Evolutionary conservation across 2,888 invertebrate genomes (phyloP), one percentile per base, ranked within the genome.

Genomic region (Dendrolimus houi): DNA sequence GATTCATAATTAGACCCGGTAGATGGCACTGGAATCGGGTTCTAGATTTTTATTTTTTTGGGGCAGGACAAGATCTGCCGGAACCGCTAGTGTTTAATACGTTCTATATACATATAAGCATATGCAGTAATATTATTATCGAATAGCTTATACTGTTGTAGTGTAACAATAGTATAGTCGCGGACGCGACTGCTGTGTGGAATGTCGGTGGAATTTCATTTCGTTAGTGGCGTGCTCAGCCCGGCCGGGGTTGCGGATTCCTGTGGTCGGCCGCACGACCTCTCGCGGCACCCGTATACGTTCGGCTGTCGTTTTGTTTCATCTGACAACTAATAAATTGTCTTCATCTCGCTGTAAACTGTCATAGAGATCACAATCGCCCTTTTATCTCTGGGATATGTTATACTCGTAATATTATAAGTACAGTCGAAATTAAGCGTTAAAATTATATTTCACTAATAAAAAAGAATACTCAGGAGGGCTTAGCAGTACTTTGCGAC

Each of bases 191-290:
- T 70, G 70, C 67, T 64, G 67, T 70, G 69, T 65, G 83, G 84
- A 78, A 86, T 85, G 78, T 70, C 69, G 65, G 64, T 62, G 86
- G 88, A 89, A 89, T 89, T 89, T 88, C 82, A 89, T 89, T 88
- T 89, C 81, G 85, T 83, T 85, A 85, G 80, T 74, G 76, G 69
- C 74, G 70, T 71, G 61, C 64, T 47, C 9, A 12, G 47, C 69
- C 68, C 66, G 65, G 65, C 68, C 68, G 67, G 77, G 78, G 75
- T 75, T 77, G 79, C 75, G 78, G 80, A 84, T 83, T 75, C 81
- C 75, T 78, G 81, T 69, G 81, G 84, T 72, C 71, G 63, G 60
- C 68, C 70, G 65, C 60, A 57, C 58, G 57, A 47, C 63, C 61
- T 57, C 57, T 58, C 56, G 63, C 59, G 41, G 59, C 70, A 47